Conservation (phyloP, 2,113 vertebrate species). For the Lichenostomus cassidix region DNA sequence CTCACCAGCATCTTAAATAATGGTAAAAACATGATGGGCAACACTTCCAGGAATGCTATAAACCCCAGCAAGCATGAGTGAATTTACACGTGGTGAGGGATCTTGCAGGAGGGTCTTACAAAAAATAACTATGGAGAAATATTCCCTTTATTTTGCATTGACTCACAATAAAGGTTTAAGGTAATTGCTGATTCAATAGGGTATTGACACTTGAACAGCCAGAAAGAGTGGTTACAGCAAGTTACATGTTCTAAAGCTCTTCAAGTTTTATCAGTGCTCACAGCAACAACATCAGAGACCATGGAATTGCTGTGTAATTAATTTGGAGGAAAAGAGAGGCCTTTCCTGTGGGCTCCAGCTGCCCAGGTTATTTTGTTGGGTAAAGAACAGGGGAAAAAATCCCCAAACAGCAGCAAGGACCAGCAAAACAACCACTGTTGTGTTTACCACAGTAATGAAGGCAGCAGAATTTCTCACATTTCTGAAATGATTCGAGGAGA, state of each 20-base stretch:
- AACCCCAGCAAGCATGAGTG: neutral
- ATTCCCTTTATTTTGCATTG: neutral
- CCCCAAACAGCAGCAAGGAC: neutral
- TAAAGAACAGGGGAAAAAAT: neutral
- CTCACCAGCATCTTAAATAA: neutral
- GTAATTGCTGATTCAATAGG: neutral
- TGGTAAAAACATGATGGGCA: neutral
- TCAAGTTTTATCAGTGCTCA: slow-evolving; percentile 32
- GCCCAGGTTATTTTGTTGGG: neutral
- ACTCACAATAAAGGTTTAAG: neutral
- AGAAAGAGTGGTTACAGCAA: neutral
- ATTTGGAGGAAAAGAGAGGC: neutral
- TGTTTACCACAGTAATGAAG: neutral
- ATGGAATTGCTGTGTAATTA: neutral
- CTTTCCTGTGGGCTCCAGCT: neutral
- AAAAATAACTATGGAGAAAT: neutral
- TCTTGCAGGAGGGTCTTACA: neutral
- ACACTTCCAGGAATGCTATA: neutral
- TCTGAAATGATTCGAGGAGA: neutral
- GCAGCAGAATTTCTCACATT: neutral
- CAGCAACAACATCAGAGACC: slow-evolving; percentile 21
- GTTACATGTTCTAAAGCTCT: neutral
- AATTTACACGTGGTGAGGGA: neutral
- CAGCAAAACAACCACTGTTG: neutral
- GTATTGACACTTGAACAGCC: neutral